Evolutionary conservation across 2,797 vertebrate species (phyloP).

Genomic region (Potorous gilbertii): DNA sequence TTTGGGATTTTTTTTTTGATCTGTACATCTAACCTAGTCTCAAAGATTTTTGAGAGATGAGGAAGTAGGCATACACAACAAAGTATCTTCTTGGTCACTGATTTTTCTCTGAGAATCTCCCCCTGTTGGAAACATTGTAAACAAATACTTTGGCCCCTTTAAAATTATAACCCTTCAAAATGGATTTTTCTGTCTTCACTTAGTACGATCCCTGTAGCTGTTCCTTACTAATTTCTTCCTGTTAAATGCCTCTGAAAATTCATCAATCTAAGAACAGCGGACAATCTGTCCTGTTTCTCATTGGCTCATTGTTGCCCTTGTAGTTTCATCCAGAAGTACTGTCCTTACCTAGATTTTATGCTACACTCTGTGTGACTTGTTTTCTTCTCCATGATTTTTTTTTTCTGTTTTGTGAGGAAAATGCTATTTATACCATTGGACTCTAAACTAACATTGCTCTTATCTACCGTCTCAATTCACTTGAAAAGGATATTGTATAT

Average conservation of each 20-base stretch:
- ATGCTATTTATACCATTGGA: not conserved
- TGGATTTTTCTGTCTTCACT: not conserved
- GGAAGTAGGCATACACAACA: not conserved
- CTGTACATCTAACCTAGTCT: not conserved
- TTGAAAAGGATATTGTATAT: not conserved
- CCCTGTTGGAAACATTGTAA: not conserved
- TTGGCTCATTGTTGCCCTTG: not conserved
- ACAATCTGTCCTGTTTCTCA: not conserved
- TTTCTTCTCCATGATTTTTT: not conserved
- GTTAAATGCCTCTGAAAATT: not conserved
- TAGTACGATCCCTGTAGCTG: not conserved
- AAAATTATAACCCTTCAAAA: not conserved
- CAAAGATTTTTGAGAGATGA: not conserved
- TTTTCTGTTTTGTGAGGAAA: not conserved
- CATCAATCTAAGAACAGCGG: not conserved
- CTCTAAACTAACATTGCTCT: not conserved
- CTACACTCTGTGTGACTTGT: not conserved
- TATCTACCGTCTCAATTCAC: not conserved
- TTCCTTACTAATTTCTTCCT: not conserved
- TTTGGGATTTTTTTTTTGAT: not conserved
- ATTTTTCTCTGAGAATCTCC: not conserved
- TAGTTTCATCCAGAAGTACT: not conserved
- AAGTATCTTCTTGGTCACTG: not conserved
- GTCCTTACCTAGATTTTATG: not conserved
- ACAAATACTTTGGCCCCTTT: not conserved